Conservation (phyloP, 2,113 vertebrate species). For the Aegypius monachus region DNA sequence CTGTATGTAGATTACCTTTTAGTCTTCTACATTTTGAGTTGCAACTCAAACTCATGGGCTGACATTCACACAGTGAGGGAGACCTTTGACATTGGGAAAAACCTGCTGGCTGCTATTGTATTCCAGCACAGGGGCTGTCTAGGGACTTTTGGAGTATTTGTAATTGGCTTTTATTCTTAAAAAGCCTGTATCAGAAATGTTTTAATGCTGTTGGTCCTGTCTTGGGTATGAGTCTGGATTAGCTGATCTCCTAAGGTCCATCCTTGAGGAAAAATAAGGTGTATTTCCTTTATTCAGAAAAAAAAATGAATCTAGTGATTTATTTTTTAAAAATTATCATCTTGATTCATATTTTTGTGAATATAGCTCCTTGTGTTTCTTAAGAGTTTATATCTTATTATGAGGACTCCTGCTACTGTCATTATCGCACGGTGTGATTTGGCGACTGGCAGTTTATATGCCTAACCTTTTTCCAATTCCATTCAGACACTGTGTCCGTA, state of each 20-base stretch:
- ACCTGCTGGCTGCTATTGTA: not conserved
- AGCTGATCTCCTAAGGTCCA: not conserved
- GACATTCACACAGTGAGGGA: not conserved
- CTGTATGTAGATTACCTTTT: not conserved
- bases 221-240: not conserved
- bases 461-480: not conserved
- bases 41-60: not conserved
- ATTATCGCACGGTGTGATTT: not conserved
- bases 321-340: not conserved
- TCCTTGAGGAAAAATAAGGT: not conserved
- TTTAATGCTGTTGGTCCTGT: not conserved
- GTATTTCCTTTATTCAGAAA: not conserved
- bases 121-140: not conserved
- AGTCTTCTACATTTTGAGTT: not conserved
- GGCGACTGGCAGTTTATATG: not conserved
- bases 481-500: not conserved
- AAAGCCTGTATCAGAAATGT: not conserved
- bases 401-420: not conserved
- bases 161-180: not conserved
- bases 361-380: not conserved
- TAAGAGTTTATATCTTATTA: not conserved
- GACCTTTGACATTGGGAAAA: not conserved
- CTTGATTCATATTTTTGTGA: not conserved
- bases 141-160: not conserved
- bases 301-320: rapidly evolving